Evolutionary conservation across 2,888 invertebrate genomes (phyloP).

Genomic region (Acholoe squamosa): DNA sequence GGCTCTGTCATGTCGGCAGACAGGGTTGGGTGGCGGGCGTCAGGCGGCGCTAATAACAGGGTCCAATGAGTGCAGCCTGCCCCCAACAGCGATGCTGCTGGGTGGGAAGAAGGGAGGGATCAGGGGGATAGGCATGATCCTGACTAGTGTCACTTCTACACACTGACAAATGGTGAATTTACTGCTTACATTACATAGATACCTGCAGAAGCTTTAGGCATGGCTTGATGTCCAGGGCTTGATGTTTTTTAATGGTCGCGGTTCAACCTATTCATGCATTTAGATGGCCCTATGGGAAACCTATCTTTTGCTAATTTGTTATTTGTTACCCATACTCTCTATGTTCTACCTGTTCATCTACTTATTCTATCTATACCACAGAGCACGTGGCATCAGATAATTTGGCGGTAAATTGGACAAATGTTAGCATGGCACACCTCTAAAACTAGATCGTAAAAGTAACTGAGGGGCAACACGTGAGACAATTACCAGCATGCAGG

Average conservation of each 20-base stretch:
- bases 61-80: conserved; percentile 32
- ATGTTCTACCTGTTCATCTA: too few relatives aligned
- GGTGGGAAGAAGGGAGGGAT: not conserved
- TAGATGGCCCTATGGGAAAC: too few relatives aligned
- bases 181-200: too few relatives aligned
- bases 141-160: not conserved
- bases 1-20: conserved; percentile 42
- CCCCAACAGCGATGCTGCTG: not conserved
- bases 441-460: conserved; percentile 20
- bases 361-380: too few relatives aligned
- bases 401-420: not conserved
- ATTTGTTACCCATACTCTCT: too few relatives aligned
- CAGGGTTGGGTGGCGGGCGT: not conserved
- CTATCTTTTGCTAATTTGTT: too few relatives aligned
- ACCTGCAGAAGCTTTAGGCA: too few relatives aligned
- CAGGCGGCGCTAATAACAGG: not conserved
- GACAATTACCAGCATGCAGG: conserved; percentile 40
- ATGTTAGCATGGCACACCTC: not conserved
- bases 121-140: not conserved
- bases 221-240: too few relatives aligned
- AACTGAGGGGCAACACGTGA: not conserved
- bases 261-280: too few relatives aligned
- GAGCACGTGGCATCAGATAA: conserved; percentile 2
- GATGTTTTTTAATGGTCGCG: too few relatives aligned
- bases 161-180: not conserved